Evolutionary conservation across 1,140 invertebrate genomes (phyloP), one percentile per base, ranked within the genome.

Genomic region (Lordiphosa clarofinis): DNA sequence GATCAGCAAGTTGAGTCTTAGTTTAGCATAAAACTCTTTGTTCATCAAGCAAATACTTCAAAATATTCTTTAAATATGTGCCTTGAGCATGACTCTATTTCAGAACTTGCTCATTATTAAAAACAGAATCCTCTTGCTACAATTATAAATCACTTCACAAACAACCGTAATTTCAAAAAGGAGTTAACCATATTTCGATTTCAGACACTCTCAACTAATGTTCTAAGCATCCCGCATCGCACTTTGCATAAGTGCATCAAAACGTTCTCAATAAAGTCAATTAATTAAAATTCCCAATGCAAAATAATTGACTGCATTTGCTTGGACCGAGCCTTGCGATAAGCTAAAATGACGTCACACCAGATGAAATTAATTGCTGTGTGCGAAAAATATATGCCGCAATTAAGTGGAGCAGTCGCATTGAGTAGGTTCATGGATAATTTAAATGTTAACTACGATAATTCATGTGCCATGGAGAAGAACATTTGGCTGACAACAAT

Each of bases 211-310:
- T 31, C 8, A 31, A 31, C 5, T 31, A 5, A 8, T 28, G 11
- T n/a, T 31, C 21, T 31, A 12, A 11, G 21, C 42, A 44, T 31
- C 12, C 21, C n/a, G 11, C 19, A 44, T 33, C 56, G 42, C 57
- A 56, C 35, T 37, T 36, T 53, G 8, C 19, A 35, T 13, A 42
- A 62, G 47, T 38, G 67, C 36, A 43, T 50, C 24, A 33, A 33
- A 9, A 6, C 53, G 44, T 21, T 21, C n/a, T n/a, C 28, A 48
- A 56, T 35, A 54, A 57, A 63, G 43, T 37, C 28, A 13, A 46
- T 55, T 68, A 72, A 82, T 81, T 72, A 55, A 82, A 75, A 50
- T 61, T 21, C 36, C 28, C 47, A 54, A 33, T 65, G 58, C 21
- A 37, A 10, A 35, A 28, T 78, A 79, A 79, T 73, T 58, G 39